A percentile compares a stretch with the other conserved stretches of the same genome.
These are phyloP conservation scores for Pogonocichla stellata DNA, from an alignment of 2,113 vertebrate genomes.

Conservation along the genomic window DNA sequence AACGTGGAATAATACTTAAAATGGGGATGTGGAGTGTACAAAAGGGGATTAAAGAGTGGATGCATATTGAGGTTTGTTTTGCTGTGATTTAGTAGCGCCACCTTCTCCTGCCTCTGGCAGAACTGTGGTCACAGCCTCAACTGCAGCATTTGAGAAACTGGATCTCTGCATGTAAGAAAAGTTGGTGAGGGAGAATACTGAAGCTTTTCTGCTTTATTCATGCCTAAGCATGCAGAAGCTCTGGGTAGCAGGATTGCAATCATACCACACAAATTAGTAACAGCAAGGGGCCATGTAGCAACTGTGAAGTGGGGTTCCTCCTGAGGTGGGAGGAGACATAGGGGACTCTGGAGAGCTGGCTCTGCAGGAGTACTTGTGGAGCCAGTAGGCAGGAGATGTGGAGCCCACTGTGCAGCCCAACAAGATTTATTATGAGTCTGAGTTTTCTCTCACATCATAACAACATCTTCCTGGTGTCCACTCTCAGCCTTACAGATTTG, in stretches of 20 bases:
- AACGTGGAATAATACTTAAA: neutral
- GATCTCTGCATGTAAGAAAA: neutral
- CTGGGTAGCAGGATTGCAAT: neutral
- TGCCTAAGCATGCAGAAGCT: neutral
- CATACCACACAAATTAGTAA: neutral
- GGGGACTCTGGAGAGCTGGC: neutral
- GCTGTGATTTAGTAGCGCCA: neutral
- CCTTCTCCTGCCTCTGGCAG: neutral
- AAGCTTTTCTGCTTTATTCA: neutral
- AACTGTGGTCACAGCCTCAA: neutral
- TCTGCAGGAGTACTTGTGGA: neutral
- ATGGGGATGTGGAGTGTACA: neutral
- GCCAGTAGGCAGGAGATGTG: neutral
- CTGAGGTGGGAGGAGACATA: neutral
- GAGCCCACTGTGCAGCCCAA: neutral
- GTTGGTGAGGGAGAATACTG: neutral
- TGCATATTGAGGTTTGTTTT: neutral
- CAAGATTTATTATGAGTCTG: rapidly evolving
- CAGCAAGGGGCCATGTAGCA: neutral
- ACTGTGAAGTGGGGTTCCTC: neutral
- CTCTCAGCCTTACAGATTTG: neutral
- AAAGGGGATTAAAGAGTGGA: neutral
- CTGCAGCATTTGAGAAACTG: neutral
- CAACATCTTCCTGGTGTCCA: neutral
- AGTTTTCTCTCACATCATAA: neutral